Conservation (phyloP, 2,888 invertebrate species). For the Eledona agricola region DNA sequence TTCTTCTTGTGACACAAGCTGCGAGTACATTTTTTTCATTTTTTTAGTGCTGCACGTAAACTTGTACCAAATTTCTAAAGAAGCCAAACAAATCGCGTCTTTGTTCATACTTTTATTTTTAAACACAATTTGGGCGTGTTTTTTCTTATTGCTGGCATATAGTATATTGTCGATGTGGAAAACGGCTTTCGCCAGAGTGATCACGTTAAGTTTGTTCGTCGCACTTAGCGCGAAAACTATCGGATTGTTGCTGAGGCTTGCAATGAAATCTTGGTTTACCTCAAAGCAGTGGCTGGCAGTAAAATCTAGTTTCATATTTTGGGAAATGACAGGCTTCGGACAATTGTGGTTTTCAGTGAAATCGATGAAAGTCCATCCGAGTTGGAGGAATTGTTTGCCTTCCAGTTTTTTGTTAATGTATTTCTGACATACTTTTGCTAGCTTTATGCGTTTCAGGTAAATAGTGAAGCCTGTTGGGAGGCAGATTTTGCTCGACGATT, state of each 20-base stretch:
- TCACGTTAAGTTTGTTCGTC: not conserved
- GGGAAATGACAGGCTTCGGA: no score
- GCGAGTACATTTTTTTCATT: no score
- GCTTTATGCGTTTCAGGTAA: conserved; percentile 6
- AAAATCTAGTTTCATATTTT: conserved; percentile 18
- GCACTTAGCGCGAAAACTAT: not conserved
- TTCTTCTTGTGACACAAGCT: no score
- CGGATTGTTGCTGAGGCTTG: not conserved
- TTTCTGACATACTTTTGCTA: not conserved
- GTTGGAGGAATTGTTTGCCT: not conserved
- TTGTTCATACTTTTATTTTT: not conserved
- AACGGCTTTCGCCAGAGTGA: conserved; percentile 2
- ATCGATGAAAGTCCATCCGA: not conserved
- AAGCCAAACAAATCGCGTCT: conserved; percentile 1
- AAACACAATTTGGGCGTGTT: conserved; percentile 4
- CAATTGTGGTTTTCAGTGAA: conserved; percentile 1
- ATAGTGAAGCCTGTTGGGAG: conserved; percentile 6
- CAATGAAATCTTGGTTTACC: conserved; percentile 7
- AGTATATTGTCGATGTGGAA: not conserved
- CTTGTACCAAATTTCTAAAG: conserved; percentile 15
- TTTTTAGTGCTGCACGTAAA: conserved; percentile 13
- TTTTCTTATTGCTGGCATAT: conserved; percentile 3
- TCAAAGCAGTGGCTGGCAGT: conserved; percentile 5
- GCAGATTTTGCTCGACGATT: not conserved
- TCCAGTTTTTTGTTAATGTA: conserved; percentile 1